Conservation (phyloP, 2,113 vertebrate genomes). For the Takifugu bimaculatus region DNA sequence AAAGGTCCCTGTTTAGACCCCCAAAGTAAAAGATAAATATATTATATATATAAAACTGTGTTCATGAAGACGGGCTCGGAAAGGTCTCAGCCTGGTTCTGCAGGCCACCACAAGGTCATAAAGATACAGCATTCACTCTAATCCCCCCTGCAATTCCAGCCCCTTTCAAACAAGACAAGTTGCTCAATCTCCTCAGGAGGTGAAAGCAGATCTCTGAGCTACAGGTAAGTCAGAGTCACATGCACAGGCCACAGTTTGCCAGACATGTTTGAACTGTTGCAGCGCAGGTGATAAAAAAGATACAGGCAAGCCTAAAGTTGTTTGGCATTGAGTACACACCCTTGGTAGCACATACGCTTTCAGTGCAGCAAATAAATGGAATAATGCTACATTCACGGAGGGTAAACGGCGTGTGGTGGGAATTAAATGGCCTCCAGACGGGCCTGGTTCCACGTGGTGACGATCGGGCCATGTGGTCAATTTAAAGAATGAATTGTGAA, state of each 20-base stretch:
- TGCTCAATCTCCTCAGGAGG: slow-evolving; percentile 3
- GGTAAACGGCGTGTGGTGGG: slow-evolving; percentile 36
- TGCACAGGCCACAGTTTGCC: slow-evolving; percentile 1
- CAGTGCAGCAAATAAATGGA: slow-evolving; percentile 31
- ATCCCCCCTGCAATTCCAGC: background rate
- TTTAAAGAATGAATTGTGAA: slow-evolving; percentile 19
- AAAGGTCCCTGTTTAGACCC: slow-evolving; percentile 19
- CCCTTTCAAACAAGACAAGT: slow-evolving; percentile 20
- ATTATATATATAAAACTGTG: slow-evolving; percentile 4
- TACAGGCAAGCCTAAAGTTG: slow-evolving; percentile 23
- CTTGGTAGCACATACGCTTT: slow-evolving; percentile 35
- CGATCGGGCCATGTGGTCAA: slow-evolving; percentile 22
- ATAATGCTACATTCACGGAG: slow-evolving; percentile 35
- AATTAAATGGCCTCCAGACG: slow-evolving; percentile 38
- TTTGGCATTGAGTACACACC: slow-evolving; percentile 47
- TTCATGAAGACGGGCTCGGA: slow-evolving; percentile 30
- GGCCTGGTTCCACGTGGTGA: slow-evolving; percentile 3
- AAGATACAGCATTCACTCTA: slow-evolving; percentile 22
- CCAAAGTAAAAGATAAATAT: slow-evolving; percentile 5
- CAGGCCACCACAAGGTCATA: slow-evolving; percentile 28
- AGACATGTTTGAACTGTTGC: slow-evolving; percentile 51
- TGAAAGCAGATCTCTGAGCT: slow-evolving; percentile 7
- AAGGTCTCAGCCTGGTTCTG: slow-evolving; percentile 39
- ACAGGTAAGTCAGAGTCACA: slow-evolving; percentile 29
- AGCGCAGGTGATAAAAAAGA: slow-evolving; percentile 33